Conservation (phyloP, 2,888 invertebrate species). For the Exephanes ischioxanthus region DNA sequence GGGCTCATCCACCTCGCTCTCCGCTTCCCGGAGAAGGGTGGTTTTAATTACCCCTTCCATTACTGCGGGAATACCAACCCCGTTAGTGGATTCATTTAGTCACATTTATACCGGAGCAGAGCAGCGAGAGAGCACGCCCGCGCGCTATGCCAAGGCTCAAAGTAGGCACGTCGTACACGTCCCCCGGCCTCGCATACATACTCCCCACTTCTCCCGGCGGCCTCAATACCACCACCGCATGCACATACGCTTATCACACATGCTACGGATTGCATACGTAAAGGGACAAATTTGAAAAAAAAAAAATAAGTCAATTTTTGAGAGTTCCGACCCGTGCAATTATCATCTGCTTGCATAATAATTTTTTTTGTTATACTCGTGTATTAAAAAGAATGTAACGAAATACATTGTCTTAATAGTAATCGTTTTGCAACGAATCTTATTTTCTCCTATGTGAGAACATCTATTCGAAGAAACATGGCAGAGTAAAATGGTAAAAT, state of each 20-base stretch:
- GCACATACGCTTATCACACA: not conserved
- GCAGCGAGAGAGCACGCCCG: slow-evolving; percentile 19
- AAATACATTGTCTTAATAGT: too few relatives aligned
- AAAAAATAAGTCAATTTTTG: too few relatives aligned
- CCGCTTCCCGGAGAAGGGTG: slow-evolving; percentile 66
- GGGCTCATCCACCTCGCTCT: slow-evolving; percentile 61
- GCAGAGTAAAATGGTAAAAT: too few relatives aligned
- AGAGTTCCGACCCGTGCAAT: too few relatives aligned
- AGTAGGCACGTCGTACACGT: slow-evolving; percentile 44
- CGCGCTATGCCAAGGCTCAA: slow-evolving; percentile 60
- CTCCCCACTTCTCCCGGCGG: not conserved
- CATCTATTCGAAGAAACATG: too few relatives aligned
- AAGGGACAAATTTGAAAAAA: too few relatives aligned
- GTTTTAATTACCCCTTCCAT: slow-evolving; percentile 84
- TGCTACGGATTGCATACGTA: not conserved
- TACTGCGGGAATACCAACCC: slow-evolving; percentile 79
- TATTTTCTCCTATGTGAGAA: too few relatives aligned
- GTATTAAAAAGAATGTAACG: too few relatives aligned
- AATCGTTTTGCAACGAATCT: too few relatives aligned
- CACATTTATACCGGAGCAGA: slow-evolving; percentile 76
- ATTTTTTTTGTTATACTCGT: too few relatives aligned
- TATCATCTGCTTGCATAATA: too few relatives aligned
- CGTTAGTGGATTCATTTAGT: slow-evolving; percentile 84
- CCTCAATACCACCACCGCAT: not conserved
- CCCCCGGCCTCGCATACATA: slow-evolving; percentile 1